These are phyloP conservation scores for Cydia fagiglandana DNA, from an alignment of 1,140 invertebrate species.

Conservation along the genomic window DNA sequence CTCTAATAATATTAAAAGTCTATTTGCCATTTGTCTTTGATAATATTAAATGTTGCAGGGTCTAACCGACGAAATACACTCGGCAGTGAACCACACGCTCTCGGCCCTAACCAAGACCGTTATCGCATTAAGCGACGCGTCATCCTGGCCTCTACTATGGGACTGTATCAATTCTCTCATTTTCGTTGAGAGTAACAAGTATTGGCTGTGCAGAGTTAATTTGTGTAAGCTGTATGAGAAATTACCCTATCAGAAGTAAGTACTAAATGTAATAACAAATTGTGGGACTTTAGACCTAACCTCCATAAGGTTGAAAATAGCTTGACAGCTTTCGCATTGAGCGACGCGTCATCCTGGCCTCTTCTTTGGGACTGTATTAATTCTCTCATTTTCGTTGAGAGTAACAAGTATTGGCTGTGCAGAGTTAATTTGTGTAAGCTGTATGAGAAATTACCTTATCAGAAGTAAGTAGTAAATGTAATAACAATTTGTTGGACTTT, in stretches of 20 bases:
- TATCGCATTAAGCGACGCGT: conserved; percentile 81
- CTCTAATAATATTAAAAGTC: conserved; percentile 35
- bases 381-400: conserved; percentile 81
- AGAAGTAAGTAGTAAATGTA: conserved; percentile 55
- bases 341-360: conserved; percentile 27
- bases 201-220: conserved; percentile 92
- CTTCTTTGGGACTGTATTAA: conserved; percentile 81
- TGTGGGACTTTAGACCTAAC: background rate
- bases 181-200: conserved; percentile 85
- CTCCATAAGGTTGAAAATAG: background rate
- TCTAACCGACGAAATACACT: conserved; percentile 84
- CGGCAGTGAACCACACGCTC: conserved; percentile 84
- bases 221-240: conserved; percentile 72
- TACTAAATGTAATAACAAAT: conserved; percentile 20
- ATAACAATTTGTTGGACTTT: background rate
- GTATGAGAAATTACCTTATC: conserved; percentile 67
- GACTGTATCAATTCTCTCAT: conserved; percentile 83
- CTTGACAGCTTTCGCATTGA: no score
- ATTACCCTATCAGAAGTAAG: conserved; percentile 67
- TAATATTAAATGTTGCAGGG: conserved; percentile 77
- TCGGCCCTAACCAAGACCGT: conserved; percentile 81
- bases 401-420: conserved; percentile 92
- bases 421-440: conserved; percentile 83
- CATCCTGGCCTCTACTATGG: conserved; percentile 74
- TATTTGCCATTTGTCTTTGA: background rate